These are phyloP conservation scores for Dallia pectoralis DNA, from an alignment of 2,797 vertebrate species.

Conservation along the genomic window DNA sequence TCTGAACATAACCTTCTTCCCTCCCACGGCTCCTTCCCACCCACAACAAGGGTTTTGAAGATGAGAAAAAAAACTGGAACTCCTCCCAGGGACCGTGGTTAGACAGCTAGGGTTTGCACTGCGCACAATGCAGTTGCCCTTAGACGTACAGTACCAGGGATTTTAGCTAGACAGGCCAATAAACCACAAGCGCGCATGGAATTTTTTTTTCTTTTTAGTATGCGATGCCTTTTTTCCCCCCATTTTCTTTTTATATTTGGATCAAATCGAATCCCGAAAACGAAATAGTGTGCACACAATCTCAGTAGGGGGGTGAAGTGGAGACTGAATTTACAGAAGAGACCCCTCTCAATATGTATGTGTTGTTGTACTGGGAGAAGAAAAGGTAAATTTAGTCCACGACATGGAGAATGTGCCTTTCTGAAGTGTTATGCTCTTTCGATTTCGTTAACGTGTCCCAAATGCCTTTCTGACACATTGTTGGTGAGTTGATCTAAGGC, in stretches of 20 bases:
- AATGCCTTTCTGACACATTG: slow-evolving; percentile 45
- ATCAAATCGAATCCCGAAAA: slow-evolving; percentile 70
- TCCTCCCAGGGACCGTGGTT: slow-evolving; percentile 64
- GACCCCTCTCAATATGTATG: slow-evolving; percentile 76
- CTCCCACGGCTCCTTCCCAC: slow-evolving; percentile 72
- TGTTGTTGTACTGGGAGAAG: slow-evolving; percentile 81
- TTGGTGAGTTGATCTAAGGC: slow-evolving; percentile 55
- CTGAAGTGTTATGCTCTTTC: slow-evolving; percentile 60
- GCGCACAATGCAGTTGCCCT: slow-evolving; percentile 93
- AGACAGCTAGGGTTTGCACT: slow-evolving; percentile 85
- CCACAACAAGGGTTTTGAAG: slow-evolving; percentile 74
- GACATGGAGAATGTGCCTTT: slow-evolving; percentile 65
- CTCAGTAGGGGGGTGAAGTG: slow-evolving; percentile 74
- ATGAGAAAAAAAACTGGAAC: slow-evolving; percentile 70
- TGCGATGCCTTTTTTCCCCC: slow-evolving; percentile 58
- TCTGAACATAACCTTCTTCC: slow-evolving; percentile 79
- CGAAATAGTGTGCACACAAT: slow-evolving; percentile 74
- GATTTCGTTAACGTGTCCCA: slow-evolving; percentile 52
- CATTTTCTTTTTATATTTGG: slow-evolving; percentile 73
- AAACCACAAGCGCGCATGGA: slow-evolving; percentile 44
- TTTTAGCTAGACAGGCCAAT: slow-evolving; percentile 81
- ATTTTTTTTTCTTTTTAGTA: slow-evolving; percentile 58
- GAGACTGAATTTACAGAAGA: slow-evolving; percentile 76
- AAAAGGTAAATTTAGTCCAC: slow-evolving; percentile 83
- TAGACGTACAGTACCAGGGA: slow-evolving; percentile 86